A percentile compares a stretch with the other conserved stretches of the same genome.
phyloP scores from a whole-genome alignment of 1,140 invertebrate species.

The Drosophila lacteicornis region DNA sequence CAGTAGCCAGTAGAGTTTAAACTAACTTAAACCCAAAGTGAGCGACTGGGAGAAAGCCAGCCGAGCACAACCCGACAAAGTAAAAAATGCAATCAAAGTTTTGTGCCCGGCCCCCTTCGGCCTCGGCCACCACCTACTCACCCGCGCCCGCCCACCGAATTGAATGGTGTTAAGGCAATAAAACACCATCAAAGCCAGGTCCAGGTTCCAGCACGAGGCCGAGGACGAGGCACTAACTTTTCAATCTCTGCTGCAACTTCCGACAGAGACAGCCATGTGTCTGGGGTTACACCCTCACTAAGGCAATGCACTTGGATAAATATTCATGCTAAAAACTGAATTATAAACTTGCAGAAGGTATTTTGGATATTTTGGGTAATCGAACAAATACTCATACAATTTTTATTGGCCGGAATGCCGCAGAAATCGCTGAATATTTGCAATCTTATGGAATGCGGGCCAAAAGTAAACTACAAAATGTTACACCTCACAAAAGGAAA shows the following conservation, averaged over 20 bases:
- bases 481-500: background rate
- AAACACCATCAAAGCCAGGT: constrained; percentile 68
- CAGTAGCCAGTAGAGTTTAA: constrained; percentile 56
- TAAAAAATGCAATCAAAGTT: constrained; percentile 81
- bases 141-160: constrained; percentile 17
- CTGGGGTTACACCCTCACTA: constrained; percentile 7
- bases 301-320: background rate
- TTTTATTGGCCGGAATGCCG: too few relatives aligned
- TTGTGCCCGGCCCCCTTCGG: constrained; percentile 27
- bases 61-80: constrained; percentile 21
- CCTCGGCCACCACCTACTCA: constrained; percentile 3
- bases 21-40: constrained; percentile 67
- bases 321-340: background rate
- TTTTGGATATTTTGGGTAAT: too few relatives aligned
- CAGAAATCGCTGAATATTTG: too few relatives aligned
- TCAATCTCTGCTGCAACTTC: constrained; percentile 76
- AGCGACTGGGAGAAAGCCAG: constrained; percentile 12
- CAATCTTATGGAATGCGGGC: background rate
- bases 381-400: too few relatives aligned
- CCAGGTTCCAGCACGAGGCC: constrained; percentile 11
- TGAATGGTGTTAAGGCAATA: constrained; percentile 76
- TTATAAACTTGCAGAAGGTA: too few relatives aligned
- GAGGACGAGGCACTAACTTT: constrained; percentile 61
- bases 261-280: constrained; percentile 44
- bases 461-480: background rate